Base-by-base conservation (phyloP, 2,888 invertebrate genomes). In the Terebella lapidaria region DNA sequence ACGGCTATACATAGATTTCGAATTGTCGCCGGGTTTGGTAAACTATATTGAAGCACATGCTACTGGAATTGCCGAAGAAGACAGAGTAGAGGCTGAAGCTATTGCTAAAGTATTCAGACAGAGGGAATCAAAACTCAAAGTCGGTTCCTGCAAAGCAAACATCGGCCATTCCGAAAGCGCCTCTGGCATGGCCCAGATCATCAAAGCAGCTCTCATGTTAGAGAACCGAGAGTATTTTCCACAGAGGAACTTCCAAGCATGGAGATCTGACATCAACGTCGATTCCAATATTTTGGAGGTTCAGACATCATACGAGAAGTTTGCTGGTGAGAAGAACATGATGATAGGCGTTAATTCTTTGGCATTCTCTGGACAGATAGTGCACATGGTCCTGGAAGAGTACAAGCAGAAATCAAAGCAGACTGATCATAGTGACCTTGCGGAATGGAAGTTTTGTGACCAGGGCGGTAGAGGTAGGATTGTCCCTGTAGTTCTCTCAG, bases 41-140 rank as follows among this genome's bases (percentile, higher is more conserved):
- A 59, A 58, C 26, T 72, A 68, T 29, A 72, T 76, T 68, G 77
- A 77, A 58, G 71, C 74, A 2, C 76, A 77, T 62, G 76, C 75
- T 45, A 72, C 76, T 0, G 76, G 76, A n/a, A 74, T 73, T 18
- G 62, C 70, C 5, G 63, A 76, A 1, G 76, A 77, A 15, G 77
- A 77, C 56, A 73, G 73, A 3, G 71, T 78, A 10, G 77, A 77
- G 57, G 58, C 62, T 28, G 55, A 56, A n/a, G 64, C 60, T n/a
- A 30, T 66, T 68, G 49, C 71, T 70, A 46, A 69, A 68, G n/a
- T 58, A 3, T 64, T 58, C 56, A n/a, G 56, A 28, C 25, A 49
- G 15, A 27, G 30, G 24, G 47, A 59, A 18, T 28, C 5, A 20
- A 57, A 60, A 20, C 10, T 63, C 22, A 28, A 59, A 15, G 29